Conservation (phyloP, 1,140 invertebrate species). For the Pogonomyrmex californicus region DNA sequence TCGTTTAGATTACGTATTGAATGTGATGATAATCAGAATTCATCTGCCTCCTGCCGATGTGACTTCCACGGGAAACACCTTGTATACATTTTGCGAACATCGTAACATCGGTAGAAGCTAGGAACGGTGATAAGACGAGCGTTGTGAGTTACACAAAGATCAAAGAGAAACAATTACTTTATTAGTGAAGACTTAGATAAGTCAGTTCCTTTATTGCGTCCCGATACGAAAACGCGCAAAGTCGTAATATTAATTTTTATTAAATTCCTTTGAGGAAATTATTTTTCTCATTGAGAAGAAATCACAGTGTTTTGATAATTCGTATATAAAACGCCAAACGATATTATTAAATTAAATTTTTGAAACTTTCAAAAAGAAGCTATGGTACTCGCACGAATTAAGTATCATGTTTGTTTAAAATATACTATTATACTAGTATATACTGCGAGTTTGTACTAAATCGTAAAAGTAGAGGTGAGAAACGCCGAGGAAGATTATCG, state of each 20-base stretch:
- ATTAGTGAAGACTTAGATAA: background rate
- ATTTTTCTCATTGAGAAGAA: background rate
- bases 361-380: background rate
- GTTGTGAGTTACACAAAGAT: background rate
- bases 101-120: background rate
- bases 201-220: background rate
- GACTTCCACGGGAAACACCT: background rate
- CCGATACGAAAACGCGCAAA: constrained; percentile 25
- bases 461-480: background rate
- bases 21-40: background rate
- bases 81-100: background rate
- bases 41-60: background rate
- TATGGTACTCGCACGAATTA: background rate
- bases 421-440: background rate
- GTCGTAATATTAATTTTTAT: background rate
- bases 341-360: background rate
- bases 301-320: background rate
- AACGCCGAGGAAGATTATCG: background rate
- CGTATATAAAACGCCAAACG: background rate
- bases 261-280: background rate
- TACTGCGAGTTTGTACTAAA: background rate
- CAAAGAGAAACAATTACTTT: background rate
- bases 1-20: background rate
- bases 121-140: constrained; percentile 2
- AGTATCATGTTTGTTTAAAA: background rate